Conservation (phyloP, 2,797 vertebrate species). For the Lutjanus argentimaculatus region DNA sequence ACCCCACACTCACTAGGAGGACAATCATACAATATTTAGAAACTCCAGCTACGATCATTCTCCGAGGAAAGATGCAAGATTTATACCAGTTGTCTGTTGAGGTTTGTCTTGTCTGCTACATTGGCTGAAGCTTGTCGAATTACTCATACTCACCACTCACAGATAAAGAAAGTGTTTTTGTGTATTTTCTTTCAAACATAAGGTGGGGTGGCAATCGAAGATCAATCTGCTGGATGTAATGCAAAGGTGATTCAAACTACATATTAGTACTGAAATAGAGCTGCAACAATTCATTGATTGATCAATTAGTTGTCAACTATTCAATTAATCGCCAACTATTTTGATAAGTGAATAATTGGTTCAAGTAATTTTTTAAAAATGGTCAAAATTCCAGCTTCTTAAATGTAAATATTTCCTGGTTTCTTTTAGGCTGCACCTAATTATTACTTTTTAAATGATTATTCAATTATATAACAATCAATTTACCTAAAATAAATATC, state of each 20-base stretch:
- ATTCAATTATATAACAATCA: no score
- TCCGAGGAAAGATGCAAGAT: conserved; percentile 49
- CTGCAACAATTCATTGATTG: no score
- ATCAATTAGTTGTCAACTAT: no score
- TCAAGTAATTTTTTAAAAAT: no score
- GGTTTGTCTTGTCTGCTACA: conserved; percentile 41
- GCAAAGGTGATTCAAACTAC: neutral
- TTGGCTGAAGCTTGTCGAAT: conserved; percentile 26
- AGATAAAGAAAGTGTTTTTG: neutral
- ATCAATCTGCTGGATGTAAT: neutral
- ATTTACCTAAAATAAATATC: no score
- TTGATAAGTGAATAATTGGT: no score
- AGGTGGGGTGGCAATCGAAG: neutral
- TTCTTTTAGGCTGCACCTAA: no score
- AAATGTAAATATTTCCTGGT: no score
- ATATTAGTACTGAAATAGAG: neutral
- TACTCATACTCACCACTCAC: conserved; percentile 23
- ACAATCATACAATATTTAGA: conserved; percentile 69
- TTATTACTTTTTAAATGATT: no score
- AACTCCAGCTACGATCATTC: conserved; percentile 45
- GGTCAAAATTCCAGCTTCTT: no score
- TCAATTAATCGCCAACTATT: no score
- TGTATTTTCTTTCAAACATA: conserved; percentile 21
- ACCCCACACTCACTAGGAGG: conserved; percentile 40
- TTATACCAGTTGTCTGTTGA: conserved; percentile 46